Evolutionary conservation across 2,113 vertebrate species (phyloP).

Genomic region (Neodon shergylaensis): DNA sequence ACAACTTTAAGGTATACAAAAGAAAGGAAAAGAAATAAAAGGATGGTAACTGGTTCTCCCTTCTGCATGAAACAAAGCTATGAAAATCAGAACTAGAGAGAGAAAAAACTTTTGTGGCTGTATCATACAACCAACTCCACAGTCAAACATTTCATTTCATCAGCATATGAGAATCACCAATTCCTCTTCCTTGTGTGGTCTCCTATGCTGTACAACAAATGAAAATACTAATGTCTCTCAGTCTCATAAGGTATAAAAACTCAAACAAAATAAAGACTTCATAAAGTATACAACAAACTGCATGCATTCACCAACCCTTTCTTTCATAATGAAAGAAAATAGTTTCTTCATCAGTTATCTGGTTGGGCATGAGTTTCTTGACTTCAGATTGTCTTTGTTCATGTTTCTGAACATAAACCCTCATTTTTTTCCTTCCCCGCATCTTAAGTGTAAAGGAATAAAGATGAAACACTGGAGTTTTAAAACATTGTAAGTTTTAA

Average conservation of each 20-base stretch:
- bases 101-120: not conserved
- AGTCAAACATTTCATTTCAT: slow-evolving; percentile 10
- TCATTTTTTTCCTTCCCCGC: not conserved
- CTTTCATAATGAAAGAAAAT: not conserved
- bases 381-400: not conserved
- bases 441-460: not conserved
- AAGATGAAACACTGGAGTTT: not conserved
- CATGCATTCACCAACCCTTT: not conserved
- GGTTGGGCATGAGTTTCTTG: not conserved
- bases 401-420: not conserved
- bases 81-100: slow-evolving; percentile 19
- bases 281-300: not conserved
- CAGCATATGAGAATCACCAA: not conserved
- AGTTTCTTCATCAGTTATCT: not conserved
- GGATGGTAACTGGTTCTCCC: not conserved
- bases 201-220: not conserved
- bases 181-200: not conserved
- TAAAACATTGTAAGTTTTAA: not conserved
- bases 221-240: not conserved
- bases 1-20: slow-evolving; percentile 21
- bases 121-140: not conserved
- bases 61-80: not conserved
- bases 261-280: not conserved
- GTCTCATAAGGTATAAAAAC: not conserved
- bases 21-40: slow-evolving; percentile 28